These are phyloP conservation scores for Tadarida brasiliensis DNA, from an alignment of 2,797 vertebrate species.

Conservation along the genomic window DNA sequence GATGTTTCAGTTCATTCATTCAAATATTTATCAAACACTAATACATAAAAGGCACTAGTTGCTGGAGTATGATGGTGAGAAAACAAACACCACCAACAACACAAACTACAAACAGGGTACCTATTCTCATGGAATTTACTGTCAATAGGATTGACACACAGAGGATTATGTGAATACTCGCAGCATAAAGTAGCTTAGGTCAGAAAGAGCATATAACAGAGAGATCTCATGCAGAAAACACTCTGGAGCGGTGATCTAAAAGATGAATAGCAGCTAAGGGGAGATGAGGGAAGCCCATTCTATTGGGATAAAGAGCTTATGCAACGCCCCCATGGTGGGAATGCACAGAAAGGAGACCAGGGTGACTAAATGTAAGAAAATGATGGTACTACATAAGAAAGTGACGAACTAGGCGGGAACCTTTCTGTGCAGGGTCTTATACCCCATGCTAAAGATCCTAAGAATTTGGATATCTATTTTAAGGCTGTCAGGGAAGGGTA, in stretches of 20 bases:
- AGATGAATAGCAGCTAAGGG: not conserved
- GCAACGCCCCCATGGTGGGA: not conserved
- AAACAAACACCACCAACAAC: not conserved
- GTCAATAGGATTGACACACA: not conserved
- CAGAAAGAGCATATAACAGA: not conserved
- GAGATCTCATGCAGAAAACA: not conserved
- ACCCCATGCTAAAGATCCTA: not conserved
- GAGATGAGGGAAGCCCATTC: not conserved
- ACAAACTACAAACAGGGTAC: not conserved
- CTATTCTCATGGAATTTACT: not conserved
- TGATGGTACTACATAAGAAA: not conserved
- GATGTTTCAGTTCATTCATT: not conserved
- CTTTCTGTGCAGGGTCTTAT: not conserved
- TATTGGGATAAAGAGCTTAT: not conserved
- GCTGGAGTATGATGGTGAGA: not conserved
- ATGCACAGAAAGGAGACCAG: not conserved
- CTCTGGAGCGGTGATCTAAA: not conserved
- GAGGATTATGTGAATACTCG: not conserved
- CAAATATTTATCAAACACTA: not conserved
- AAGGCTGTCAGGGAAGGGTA: not conserved
- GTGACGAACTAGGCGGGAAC: not conserved
- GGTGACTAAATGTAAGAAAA: not conserved
- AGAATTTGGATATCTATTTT: not conserved
- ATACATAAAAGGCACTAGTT: not conserved
- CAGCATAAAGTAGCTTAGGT: not conserved